These are phyloP conservation scores for Nemapogon koenigi DNA, from an alignment of 2,888 invertebrate species.

Conservation along the genomic window DNA sequence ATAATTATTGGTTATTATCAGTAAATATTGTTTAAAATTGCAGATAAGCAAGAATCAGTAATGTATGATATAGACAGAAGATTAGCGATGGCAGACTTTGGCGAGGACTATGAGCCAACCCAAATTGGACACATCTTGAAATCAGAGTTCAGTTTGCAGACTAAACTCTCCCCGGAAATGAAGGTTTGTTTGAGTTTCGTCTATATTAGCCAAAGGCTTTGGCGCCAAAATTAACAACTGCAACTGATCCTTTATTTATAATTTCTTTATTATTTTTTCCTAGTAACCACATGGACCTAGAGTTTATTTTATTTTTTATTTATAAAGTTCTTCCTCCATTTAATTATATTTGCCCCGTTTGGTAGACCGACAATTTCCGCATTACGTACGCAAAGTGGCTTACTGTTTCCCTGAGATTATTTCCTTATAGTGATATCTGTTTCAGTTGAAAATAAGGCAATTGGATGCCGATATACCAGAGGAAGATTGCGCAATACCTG, in stretches of 20 bases:
- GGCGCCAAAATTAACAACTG: conserved; percentile 8
- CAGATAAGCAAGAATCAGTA: conserved; percentile 65
- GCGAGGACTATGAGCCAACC: conserved; percentile 66
- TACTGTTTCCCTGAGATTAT: no score
- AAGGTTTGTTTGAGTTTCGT: conserved; percentile 33
- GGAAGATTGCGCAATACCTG: conserved; percentile 59
- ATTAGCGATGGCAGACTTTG: conserved; percentile 70
- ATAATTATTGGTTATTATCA: no score
- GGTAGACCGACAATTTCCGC: no score
- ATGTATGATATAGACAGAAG: conserved; percentile 66
- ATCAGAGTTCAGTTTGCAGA: conserved; percentile 47
- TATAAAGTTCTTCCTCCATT: no score
- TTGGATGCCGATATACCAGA: conserved; percentile 36
- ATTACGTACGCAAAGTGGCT: no score
- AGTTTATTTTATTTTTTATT: no score
- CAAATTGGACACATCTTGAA: conserved; percentile 48
- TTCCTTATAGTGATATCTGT: no score
- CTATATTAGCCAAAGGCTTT: conserved; percentile 5
- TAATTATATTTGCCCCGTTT: no score
- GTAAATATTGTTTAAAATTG: no score
- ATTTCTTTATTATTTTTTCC: no score
- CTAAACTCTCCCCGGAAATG: conserved; percentile 52
- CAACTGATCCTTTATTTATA: no score
- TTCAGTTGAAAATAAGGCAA: conserved; percentile 45
- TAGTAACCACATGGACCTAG: no score